Percentiles rank a stretch among this genome's conserved stretches.
These are phyloP conservation scores for Buphagus erythrorhynchus DNA, from an alignment of 2,797 vertebrate genomes.

Conservation along the genomic window DNA sequence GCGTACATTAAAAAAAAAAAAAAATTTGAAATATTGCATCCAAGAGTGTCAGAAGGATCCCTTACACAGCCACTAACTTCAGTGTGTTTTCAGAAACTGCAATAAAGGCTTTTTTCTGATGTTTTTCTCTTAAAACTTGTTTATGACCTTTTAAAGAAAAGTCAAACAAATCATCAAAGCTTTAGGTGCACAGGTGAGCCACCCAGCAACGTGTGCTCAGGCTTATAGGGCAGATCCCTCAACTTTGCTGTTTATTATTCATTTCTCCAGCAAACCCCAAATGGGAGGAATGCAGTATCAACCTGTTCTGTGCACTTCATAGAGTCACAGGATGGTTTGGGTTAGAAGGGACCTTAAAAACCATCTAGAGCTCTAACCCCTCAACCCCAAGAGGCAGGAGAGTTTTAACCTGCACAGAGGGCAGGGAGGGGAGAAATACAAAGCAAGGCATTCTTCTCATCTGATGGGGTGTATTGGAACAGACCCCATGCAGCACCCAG, in stretches of 20 bases:
- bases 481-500: neutral
- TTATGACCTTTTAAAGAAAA: neutral
- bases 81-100: neutral
- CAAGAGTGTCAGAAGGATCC: neutral
- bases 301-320: neutral
- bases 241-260: neutral
- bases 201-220: neutral
- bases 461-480: accelerated
- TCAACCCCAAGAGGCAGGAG: neutral
- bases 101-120: neutral
- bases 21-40: neutral
- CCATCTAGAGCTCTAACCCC: neutral
- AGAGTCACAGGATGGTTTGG: neutral
- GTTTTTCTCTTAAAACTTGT: neutral
- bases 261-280: neutral
- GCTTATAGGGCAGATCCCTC: neutral
- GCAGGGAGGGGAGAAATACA: accelerated
- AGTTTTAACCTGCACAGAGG: neutral
- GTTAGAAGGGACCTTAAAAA: neutral
- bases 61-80: accelerated
- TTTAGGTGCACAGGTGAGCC: neutral
- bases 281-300: neutral
- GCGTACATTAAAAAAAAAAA: too few relatives aligned
- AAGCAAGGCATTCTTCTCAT: neutral
- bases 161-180: neutral